Evolutionary conservation across 1,140 invertebrate genomes (phyloP).

Genomic region (Saccostrea glomerata): DNA sequence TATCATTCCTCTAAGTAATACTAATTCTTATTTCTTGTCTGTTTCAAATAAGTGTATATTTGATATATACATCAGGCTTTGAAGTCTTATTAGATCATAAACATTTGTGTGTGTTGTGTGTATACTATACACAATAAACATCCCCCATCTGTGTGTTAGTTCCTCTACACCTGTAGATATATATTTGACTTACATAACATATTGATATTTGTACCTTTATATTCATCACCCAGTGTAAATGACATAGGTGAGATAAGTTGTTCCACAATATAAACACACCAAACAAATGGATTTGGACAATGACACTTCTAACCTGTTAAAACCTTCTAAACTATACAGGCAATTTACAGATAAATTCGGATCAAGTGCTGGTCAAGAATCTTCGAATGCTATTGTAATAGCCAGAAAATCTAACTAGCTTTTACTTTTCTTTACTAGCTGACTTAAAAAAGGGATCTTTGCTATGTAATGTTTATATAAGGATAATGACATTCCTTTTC

Average conservation of each 20-base stretch:
- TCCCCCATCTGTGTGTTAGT: neutral
- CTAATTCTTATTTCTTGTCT: neutral
- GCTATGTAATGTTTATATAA: neutral
- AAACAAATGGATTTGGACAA: conserved; percentile 2
- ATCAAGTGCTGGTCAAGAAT: neutral
- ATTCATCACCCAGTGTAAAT: neutral
- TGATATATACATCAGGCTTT: neutral
- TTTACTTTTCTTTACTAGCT: neutral
- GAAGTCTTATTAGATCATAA: neutral
- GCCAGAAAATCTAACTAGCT: neutral
- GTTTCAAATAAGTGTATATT: neutral
- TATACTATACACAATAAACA: neutral
- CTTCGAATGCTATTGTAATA: neutral
- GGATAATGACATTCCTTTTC: neutral
- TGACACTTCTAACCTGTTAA: neutral
- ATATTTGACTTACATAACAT: neutral
- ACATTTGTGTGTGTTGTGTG: neutral
- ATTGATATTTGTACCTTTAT: neutral
- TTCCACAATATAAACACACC: neutral
- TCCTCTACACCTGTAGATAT: neutral
- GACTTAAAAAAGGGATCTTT: neutral
- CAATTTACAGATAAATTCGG: neutral
- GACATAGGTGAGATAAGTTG: conserved; percentile 6
- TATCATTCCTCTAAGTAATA: neutral
- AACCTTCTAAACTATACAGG: neutral